Percentiles rank a stretch among this genome's conserved stretches.
Evolutionary conservation across 2,797 vertebrate genomes (phyloP).

Genomic region (Lerista edwardsae): DNA sequence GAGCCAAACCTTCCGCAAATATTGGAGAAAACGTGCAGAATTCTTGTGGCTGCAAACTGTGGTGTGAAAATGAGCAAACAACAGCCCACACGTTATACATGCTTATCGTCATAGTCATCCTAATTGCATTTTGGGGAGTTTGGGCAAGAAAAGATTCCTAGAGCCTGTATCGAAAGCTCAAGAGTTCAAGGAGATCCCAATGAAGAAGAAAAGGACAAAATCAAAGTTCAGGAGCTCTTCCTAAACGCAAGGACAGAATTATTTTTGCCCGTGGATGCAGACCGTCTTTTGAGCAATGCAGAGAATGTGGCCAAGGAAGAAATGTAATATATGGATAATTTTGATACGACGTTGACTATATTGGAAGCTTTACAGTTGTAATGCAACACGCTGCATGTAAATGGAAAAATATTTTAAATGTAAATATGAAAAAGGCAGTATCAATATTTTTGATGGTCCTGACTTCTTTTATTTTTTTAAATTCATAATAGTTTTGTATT

Average conservation of each 20-base stretch:
- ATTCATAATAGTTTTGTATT: neutral
- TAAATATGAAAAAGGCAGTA: neutral
- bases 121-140: constrained; percentile 70
- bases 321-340: neutral
- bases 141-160: constrained; percentile 70
- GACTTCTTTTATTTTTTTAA: constrained; percentile 9
- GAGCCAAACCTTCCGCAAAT: constrained; percentile 56
- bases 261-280: constrained; percentile 22
- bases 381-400: neutral
- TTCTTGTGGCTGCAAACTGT: constrained; percentile 49
- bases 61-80: constrained; percentile 61
- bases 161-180: constrained; percentile 12
- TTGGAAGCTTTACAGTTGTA: neutral
- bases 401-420: constrained; percentile 29
- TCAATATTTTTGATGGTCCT: neutral
- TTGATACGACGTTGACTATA: neutral
- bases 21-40: constrained; percentile 58
- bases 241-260: constrained; percentile 43
- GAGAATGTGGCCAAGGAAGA: constrained; percentile 29
- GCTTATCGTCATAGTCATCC: constrained; percentile 70
- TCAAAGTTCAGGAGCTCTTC: neutral
- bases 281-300: constrained; percentile 2
- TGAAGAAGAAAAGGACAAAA: neutral
- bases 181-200: constrained; percentile 25
- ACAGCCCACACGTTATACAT: constrained; percentile 60